Base-by-base conservation (phyloP, 2,888 invertebrate species). In the Leptarthrus brevirostris region DNA sequence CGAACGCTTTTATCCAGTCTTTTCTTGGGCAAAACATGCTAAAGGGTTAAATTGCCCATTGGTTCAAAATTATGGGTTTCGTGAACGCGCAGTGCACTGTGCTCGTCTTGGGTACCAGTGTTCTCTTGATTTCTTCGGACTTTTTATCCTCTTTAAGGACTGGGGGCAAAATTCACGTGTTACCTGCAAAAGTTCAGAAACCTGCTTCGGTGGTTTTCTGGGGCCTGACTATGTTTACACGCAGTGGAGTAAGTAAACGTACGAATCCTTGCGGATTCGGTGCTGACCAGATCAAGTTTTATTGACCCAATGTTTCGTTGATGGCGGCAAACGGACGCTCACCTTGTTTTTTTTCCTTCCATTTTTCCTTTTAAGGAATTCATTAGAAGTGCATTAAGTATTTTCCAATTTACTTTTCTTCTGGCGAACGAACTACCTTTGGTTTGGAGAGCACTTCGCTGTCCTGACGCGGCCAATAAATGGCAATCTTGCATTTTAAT, bases 61-160 rank as follows among this genome's bases (percentile, higher is more conserved):
- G 84, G 83, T 81, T 84, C 80, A 79, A 85, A 84, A 84, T 85
- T 84, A 84, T 83, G 82, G 83, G 83, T 83, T 84, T 81, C 81
- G 79, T 78, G 78, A 77, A 75, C 54, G 58, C 40, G 44, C 47
- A 34, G 52, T 71, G 71, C 22, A 53, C 56, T 76, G 69, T 71
- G 72, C 58, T 64, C 52, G 26, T n/a, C 64, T n/a, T n/a, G n/a
- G n/a, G 26, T 69, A 20, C 6, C 52, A 18, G 64, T 18, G 14
- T 64, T 64, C 24, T n/a, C 64, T 44, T 64, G 44, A 64, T 64
- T 64, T 64, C 64, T 34, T 36, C n/a, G 14, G 14, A 54, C 22
- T 64, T 64, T 64, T 69, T 69, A 20, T 30, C 18, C 34, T 69
- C 18, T 52, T 69, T 69, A 69, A 69, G 30, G 56, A 26, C 72